Evolutionary conservation across 2,113 vertebrate species (phyloP), one percentile per base, ranked within the genome.

Genomic region (Callospermophilus lateralis): DNA sequence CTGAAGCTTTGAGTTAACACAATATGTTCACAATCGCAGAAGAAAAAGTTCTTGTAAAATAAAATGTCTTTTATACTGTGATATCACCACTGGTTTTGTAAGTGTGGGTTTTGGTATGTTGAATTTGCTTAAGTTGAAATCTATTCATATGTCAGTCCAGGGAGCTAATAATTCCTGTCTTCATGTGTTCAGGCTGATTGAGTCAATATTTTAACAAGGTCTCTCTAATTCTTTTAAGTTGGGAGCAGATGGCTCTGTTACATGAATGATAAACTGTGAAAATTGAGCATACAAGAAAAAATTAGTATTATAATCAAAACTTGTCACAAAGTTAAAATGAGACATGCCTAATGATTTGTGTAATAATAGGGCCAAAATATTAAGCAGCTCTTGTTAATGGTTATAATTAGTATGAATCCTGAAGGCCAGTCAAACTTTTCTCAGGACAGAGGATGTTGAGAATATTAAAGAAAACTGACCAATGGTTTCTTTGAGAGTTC

Each of bases 191-290:
- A 88, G 68, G 48, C 37, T 94, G 48, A 95, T 73, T 78, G 45
- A 19, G 26, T 94, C 83, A 95, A 74, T 96, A 85, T 97, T 97
- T 97, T 94, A 61, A 84, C 30, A 72, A 4, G n/a, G 30, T 61
- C 1, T 94, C 8, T 84, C 37, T 97, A 84, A 89, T 90, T 97
- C 78, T 93, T 90, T 61, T 74, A 79, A 94, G 39, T 96, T 93
- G 53, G 73, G 85, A 96, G 73, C 72, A 97, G 88, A 84, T 96
- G 67, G 51, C 76, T 81, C 61, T 95, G 17, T 84, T 87, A 39
- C 6, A 81, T 87, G 72, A 97, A 74, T 76, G 76, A 92, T 84
- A 96, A 87, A 76, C n/a, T 81, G 37, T 95, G 73, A 89, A 97
- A 94, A 90, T 68, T 88, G 45, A 95, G 22, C 73, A 83, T 79